Base-by-base conservation (phyloP, 2,113 vertebrate genomes). In the Ctenodactylus gundi region DNA sequence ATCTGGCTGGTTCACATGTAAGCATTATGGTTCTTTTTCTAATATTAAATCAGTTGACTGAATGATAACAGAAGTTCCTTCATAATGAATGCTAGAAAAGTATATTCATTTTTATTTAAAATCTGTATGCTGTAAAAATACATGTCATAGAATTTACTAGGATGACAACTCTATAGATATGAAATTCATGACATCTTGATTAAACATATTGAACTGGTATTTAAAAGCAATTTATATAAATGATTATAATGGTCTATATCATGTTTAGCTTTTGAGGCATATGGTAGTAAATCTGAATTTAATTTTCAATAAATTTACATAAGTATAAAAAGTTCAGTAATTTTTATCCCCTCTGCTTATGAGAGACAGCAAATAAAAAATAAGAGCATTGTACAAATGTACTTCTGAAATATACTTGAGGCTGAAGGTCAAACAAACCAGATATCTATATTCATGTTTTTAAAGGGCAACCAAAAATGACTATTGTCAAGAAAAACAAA, bases 241-340 rank as follows among this genome's bases (percentile, higher is more conserved):
- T 98, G 97, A 98, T 98, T 98, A 97, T 97, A 98, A 98, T 98
- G 98, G 97, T 97, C 98, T 98, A 98, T 98, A 98, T 97, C 97
- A 98, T 98, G 97, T 97, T 98, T 98, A 98, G 98, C 97, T 97
- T 97, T 97, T 97, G 97, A 98, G 96, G 97, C 98, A 98, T 98
- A 98, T 98, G 98, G 98, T 97, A 97, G 97, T 98, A 98, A 98
- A 98, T 97, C 95, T 97, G 95, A 98, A 98, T 98, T 97, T 97
- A 98, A 98, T 98, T 98, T 98, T 98, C 98, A 98, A 98, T 98
- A 98, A 98, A 98, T 98, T 95, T 98, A 97, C 97, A 98, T 98
- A 97, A 98, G 98, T 97, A 98, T 97, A 93, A 98, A 98, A 97
- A 95, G 83, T 94, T 97, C 97, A 97, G 96, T 96, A 2, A 97